Evolutionary conservation across 2,888 invertebrate species (phyloP).

Genomic region (Biston stratarius): DNA sequence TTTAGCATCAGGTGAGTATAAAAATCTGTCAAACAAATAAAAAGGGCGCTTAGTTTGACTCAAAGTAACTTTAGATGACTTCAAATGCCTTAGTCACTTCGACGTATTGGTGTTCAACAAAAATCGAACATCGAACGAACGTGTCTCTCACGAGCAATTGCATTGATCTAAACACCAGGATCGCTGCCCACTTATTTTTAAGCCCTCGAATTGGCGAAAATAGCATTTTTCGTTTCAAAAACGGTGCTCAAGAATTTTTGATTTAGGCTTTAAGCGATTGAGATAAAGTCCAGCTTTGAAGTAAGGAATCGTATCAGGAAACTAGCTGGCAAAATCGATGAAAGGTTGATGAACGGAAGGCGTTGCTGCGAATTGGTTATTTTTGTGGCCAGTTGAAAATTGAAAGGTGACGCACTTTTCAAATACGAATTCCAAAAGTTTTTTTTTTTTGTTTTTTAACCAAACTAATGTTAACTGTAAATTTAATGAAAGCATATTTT

Average conservation of each 20-base stretch:
- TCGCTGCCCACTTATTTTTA: conserved; percentile 29
- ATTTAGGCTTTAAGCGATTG: conserved; percentile 5
- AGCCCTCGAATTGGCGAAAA: conserved; percentile 23
- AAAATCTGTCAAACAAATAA: too few relatives aligned
- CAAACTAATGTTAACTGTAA: too few relatives aligned
- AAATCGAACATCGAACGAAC: conserved; percentile 1
- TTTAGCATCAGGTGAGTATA: too few relatives aligned
- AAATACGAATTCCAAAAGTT: neutral
- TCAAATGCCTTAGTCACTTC: neutral
- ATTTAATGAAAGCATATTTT: too few relatives aligned
- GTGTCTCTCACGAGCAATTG: conserved; percentile 16
- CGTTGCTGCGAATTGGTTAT: conserved; percentile 45
- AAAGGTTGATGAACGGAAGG: conserved; percentile 55
- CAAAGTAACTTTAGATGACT: too few relatives aligned
- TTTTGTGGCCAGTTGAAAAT: conserved; percentile 40
- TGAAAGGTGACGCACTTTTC: conserved; percentile 13
- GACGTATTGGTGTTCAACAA: neutral
- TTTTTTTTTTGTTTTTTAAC: neutral
- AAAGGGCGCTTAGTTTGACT: too few relatives aligned
- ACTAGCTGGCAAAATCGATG: conserved; percentile 54
- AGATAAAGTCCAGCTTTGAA: conserved; percentile 17
- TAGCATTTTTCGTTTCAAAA: conserved; percentile 17
- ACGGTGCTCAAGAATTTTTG: neutral
- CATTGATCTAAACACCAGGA: conserved; percentile 28
- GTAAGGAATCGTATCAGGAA: neutral